Percentiles rank a stretch among this genome's conserved stretches.
Conservation (phyloP, 2,888 invertebrate genomes). For the Mesorhabditis belari region DNA sequence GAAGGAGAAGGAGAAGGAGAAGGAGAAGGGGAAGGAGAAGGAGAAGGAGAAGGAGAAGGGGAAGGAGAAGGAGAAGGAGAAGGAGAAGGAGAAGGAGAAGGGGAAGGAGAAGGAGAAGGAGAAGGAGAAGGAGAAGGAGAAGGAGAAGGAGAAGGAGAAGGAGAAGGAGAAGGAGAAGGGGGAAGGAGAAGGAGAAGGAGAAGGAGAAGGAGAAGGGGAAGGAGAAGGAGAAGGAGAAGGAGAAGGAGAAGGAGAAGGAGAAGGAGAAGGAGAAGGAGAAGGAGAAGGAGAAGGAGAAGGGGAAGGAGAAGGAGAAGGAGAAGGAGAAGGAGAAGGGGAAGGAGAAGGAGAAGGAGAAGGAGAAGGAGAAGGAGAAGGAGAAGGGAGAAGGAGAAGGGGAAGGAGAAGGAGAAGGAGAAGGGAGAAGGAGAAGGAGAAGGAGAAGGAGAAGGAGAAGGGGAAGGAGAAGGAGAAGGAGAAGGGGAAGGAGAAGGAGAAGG, state of each 20-base stretch:
- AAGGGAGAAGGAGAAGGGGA: neutral
- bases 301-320: slow-evolving; percentile 3
- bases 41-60: too few species aligned
- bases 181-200: too few species aligned
- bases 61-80: too few species aligned
- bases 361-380: slow-evolving; percentile 2
- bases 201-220: neutral
- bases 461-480: neutral
- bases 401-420: neutral
- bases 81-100: neutral
- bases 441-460: neutral
- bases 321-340: slow-evolving; percentile 1
- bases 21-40: too few species aligned
- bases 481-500: neutral
- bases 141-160: too few species aligned
- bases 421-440: neutral
- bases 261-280: slow-evolving; percentile 1
- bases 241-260: slow-evolving; percentile 1
- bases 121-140: slow-evolving; percentile 4
- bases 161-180: too few species aligned
- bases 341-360: neutral
- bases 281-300: neutral
- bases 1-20: too few species aligned
- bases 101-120: slow-evolving; percentile 5
- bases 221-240: neutral